These are phyloP conservation scores for Poicephalus gulielmi DNA, from an alignment of 2,113 vertebrate species.

Conservation along the genomic window DNA sequence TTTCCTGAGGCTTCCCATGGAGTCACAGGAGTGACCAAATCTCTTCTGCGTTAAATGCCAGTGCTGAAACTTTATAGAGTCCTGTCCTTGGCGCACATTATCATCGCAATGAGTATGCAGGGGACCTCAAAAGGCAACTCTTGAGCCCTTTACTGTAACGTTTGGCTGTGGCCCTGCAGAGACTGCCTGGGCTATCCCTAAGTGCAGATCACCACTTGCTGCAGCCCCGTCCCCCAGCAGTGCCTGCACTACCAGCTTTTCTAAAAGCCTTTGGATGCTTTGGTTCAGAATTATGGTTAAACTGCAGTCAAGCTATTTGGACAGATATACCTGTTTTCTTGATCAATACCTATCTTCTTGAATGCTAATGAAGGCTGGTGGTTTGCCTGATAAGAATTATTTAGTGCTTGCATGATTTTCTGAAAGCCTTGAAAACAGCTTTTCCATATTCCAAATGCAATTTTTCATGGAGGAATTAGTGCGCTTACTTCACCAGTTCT, in stretches of 20 bases:
- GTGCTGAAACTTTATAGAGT: neutral
- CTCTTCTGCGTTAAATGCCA: neutral
- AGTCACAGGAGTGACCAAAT: neutral
- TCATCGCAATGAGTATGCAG: neutral
- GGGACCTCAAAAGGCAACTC: neutral
- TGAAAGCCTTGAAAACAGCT: neutral
- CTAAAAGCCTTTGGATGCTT: neutral
- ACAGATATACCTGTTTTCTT: neutral
- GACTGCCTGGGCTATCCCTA: neutral
- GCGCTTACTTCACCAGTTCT: neutral
- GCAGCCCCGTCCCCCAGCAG: neutral
- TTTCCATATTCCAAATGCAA: conserved; percentile 5
- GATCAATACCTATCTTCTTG: neutral
- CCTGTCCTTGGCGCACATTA: neutral
- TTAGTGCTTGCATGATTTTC: neutral
- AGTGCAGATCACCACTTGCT: neutral
- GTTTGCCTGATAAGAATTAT: neutral
- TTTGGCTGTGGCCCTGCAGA: neutral
- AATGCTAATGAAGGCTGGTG: neutral
- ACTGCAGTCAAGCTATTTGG: neutral
- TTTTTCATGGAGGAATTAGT: neutral
- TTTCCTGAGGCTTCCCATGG: neutral
- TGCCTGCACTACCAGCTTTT: neutral
- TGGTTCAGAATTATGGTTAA: neutral
- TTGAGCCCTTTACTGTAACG: neutral